phyloP scores from a whole-genome alignment of 92 coral and sea anemone species.

The Diadumene lineata region DNA sequence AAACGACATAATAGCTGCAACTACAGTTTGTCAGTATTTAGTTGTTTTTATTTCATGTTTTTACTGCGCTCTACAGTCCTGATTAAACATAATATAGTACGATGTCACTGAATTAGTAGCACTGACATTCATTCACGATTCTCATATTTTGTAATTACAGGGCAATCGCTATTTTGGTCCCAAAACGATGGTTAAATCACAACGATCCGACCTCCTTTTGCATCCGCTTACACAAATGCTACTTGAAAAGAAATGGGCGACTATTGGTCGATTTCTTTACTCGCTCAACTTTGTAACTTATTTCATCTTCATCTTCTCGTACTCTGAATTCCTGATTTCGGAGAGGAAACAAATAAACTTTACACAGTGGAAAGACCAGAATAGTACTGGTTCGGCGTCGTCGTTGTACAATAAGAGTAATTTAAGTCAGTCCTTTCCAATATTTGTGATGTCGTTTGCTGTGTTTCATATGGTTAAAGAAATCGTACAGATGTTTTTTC shows the following conservation, averaged over 20 bases:
- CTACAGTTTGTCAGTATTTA: no score
- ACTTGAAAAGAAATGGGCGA: constrained; percentile 58
- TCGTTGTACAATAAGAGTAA: constrained; percentile 2
- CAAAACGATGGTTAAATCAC: constrained; percentile 47
- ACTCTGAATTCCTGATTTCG: constrained; percentile 45
- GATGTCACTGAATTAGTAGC: no score
- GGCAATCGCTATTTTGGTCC: constrained; percentile 52
- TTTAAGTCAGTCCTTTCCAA: background rate
- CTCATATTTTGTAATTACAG: background rate
- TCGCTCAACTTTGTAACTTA: constrained; percentile 40
- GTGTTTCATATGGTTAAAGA: constrained; percentile 64
- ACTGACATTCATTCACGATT: no score
- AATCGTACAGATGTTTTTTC: constrained; percentile 63
- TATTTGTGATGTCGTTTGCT: constrained; percentile 47
- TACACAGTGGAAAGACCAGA: background rate
- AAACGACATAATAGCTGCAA: no score
- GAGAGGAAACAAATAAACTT: constrained; percentile 41
- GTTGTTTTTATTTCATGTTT: no score
- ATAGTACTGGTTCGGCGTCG: background rate
- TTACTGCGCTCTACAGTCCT: no score
- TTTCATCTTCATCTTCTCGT: constrained; percentile 38
- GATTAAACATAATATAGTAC: no score
- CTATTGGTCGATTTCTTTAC: constrained; percentile 49
- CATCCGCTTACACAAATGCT: constrained; percentile 77
- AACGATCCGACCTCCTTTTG: constrained; percentile 60